phyloP scores from a whole-genome alignment of 2,888 invertebrate species.

The Caenorhabditis sp. region DNA sequence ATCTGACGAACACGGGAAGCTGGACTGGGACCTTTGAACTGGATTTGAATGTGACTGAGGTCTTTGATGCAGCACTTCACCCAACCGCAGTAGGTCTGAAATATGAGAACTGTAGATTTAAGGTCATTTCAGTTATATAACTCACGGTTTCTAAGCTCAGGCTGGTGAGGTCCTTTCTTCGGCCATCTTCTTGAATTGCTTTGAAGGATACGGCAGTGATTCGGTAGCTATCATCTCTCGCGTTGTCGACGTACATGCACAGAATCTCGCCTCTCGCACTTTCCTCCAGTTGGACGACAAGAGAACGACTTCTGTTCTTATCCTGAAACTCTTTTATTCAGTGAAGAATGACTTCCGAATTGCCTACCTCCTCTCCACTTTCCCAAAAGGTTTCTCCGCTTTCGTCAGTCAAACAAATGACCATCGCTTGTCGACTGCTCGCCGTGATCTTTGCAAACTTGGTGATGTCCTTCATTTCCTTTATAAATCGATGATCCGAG shows the following conservation, averaged over 20 bases:
- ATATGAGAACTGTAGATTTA: background rate
- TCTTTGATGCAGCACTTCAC: conserved; percentile 84
- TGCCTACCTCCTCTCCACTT: conserved; percentile 94
- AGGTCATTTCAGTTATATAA: background rate
- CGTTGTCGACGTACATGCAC: conserved; percentile 94
- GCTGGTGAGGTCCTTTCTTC: conserved; percentile 51
- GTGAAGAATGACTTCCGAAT: too few relatives aligned
- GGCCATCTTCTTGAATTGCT: conserved; percentile 52
- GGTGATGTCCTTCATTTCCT: conserved; percentile 84
- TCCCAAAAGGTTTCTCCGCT: conserved; percentile 99
- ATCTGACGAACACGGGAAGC: conserved; percentile 55
- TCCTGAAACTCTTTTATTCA: conserved; percentile 83
- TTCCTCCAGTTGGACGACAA: conserved; percentile 75
- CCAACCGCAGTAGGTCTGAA: conserved; percentile 84
- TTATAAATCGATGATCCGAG: conserved; percentile 32
- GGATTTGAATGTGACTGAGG: conserved; percentile 83
- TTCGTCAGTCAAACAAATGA: conserved; percentile 91
- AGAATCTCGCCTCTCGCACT: conserved; percentile 85
- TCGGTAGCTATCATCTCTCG: conserved; percentile 82
- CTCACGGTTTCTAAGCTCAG: conserved; percentile 56
- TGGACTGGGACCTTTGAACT: conserved; percentile 87
- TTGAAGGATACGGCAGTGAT: conserved; percentile 43
- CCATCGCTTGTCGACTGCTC: conserved; percentile 94
- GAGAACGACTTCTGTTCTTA: conserved; percentile 87
- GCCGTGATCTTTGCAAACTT: conserved; percentile 87